Evolutionary conservation across 2,113 vertebrate species (phyloP).

Genomic region (Pterocles gutturalis): DNA sequence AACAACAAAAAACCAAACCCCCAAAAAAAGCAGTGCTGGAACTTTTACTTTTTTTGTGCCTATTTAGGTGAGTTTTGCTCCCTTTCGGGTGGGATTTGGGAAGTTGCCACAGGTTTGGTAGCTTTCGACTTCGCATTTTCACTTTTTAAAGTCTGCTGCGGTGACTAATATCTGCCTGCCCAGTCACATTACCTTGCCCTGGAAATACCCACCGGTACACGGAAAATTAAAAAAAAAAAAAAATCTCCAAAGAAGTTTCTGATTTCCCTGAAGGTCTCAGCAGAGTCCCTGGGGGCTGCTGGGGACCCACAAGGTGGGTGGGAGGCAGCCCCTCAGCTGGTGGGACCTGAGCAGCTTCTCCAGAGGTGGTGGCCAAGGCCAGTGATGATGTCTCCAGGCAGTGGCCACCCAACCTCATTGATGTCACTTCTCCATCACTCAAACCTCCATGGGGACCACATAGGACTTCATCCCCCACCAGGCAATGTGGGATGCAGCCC

Average conservation of each 20-base stretch:
- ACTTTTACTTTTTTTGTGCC: slow-evolving; percentile 50
- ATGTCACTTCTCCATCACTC: not conserved
- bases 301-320: fast-evolving
- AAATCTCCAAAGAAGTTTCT: not conserved
- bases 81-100: slow-evolving; percentile 73
- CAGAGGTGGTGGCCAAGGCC: not conserved
- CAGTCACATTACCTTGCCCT: not conserved
- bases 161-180: slow-evolving; percentile 59
- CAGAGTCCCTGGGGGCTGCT: fast-evolving
- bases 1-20: not conserved
- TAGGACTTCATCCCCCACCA: fast-evolving
- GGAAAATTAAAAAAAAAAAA: not conserved
- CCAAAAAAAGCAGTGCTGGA: not conserved
- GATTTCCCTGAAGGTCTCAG: not conserved
- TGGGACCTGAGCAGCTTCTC: fast-evolving
- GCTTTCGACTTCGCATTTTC: slow-evolving; percentile 77
- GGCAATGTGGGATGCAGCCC: fast-evolving
- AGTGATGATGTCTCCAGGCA: not conserved
- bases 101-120: slow-evolving; percentile 58
- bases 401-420: not conserved
- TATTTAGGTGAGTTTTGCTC: slow-evolving; percentile 40
- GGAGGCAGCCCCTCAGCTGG: not conserved
- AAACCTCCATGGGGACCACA: fast-evolving
- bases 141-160: slow-evolving; percentile 71
- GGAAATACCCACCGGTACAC: slow-evolving; percentile 51